Conservation (phyloP, 2,888 invertebrate genomes). For the Caenorhabditis sp. region DNA sequence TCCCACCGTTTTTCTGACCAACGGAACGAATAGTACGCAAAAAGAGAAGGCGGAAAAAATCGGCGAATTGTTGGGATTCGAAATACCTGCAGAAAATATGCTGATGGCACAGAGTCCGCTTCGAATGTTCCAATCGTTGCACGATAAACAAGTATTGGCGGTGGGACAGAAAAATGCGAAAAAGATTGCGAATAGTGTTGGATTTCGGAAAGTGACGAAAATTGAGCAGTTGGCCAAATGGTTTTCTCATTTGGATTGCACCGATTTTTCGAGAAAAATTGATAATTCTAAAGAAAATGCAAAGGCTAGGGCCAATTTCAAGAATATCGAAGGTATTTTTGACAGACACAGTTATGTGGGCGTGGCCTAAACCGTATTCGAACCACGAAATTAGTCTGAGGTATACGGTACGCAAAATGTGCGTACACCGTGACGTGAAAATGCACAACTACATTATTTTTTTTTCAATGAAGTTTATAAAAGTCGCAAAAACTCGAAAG, state of each 20-base stretch:
- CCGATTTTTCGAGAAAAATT: slow-evolving; percentile 73
- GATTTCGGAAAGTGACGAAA: slow-evolving; percentile 77
- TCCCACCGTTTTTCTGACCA: slow-evolving; percentile 77
- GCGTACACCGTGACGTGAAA: no score
- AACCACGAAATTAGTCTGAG: no score
- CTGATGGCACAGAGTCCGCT: slow-evolving; percentile 79
- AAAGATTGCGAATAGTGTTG: slow-evolving; percentile 76
- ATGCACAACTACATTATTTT: no score
- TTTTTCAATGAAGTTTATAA: no score
- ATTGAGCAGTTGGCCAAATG: slow-evolving; percentile 76
- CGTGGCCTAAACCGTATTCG: background rate
- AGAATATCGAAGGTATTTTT: slow-evolving; percentile 38
- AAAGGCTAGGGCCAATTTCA: slow-evolving; percentile 35
- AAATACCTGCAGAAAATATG: slow-evolving; percentile 69
- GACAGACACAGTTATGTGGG: slow-evolving; percentile 2
- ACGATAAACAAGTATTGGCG: slow-evolving; percentile 77
- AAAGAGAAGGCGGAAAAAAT: slow-evolving; percentile 76
- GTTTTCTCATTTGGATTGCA: slow-evolving; percentile 77
- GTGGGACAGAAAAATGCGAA: slow-evolving; percentile 76
- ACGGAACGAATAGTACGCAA: slow-evolving; percentile 77
- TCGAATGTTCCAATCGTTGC: slow-evolving; percentile 76
- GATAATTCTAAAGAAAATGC: slow-evolving; percentile 39
- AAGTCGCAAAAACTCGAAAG: no score
- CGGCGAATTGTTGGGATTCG: slow-evolving; percentile 76
- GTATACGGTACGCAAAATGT: no score